These are phyloP conservation scores for Drosophila paulistorum DNA, from an alignment of 1,140 invertebrate genomes.

Conservation along the genomic window DNA sequence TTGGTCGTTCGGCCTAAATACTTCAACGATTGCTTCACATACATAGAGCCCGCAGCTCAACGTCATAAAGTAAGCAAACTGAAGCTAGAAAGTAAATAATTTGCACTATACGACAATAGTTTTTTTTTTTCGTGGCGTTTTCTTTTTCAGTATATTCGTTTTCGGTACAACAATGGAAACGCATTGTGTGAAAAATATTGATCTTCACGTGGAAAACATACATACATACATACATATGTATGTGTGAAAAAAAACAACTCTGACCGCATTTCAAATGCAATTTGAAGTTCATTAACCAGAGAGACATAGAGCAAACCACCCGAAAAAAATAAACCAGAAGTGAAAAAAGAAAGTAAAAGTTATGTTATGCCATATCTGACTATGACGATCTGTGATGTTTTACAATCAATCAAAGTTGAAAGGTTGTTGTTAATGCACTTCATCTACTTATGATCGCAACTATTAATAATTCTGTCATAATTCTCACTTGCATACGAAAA, in stretches of 20 bases:
- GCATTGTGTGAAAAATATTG: conserved; percentile 44
- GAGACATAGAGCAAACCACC: not conserved
- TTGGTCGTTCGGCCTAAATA: conserved; percentile 32
- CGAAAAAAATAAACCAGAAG: not conserved
- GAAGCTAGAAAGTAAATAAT: conserved; percentile 62
- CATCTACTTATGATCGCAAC: not conserved
- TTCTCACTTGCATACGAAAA: conserved; percentile 14
- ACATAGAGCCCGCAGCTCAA: not conserved
- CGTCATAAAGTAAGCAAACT: conserved; percentile 34
- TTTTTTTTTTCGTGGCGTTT: conserved; percentile 22
- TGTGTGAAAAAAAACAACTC: conserved; percentile 9
- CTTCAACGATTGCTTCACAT: not conserved
- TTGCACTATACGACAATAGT: conserved; percentile 42
- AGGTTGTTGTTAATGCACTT: not conserved
- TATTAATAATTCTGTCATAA: conserved; percentile 6
- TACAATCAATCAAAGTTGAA: no score
- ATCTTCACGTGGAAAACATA: not conserved
- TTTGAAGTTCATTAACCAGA: conserved; percentile 18
- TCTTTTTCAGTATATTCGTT: conserved; percentile 30
- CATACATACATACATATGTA: not conserved
- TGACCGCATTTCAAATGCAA: conserved; percentile 16
- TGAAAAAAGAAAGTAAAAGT: conserved; percentile 3
- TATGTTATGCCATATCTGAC: not conserved
- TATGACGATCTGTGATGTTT: not conserved
- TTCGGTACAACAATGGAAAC: conserved; percentile 41